Base-by-base conservation (phyloP, 2,888 invertebrate species). In the Phyllotreta cruciferae region DNA sequence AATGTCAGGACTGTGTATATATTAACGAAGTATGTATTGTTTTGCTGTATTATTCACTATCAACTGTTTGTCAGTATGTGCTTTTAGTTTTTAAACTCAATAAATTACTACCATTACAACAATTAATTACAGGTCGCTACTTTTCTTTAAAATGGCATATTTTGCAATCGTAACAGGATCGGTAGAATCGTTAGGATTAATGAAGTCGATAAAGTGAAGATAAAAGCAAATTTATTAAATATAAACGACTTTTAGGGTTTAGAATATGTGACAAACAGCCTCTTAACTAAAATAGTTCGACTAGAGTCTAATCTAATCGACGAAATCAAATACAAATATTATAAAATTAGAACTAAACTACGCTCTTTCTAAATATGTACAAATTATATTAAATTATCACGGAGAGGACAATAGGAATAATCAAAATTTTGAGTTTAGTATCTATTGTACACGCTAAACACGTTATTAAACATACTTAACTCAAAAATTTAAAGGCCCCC, bases 31-130 rank as follows among this genome's bases (percentile, higher is more conserved):
- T 66, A 67, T 71, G 72, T 72, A 71, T 72, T 71, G 70, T 73
- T 73, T 73, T 70, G 70, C 71, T 75, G 72, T 72, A 74, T 68
- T 67, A 66, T 66, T 72, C 71, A 71, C 69, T 70, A 66, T 67
- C 63, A 74, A 72, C 73, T 72, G 71, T 76, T 75, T 75, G 75
- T 75, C 72, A 75, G 74, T 74, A 74, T 75, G 75, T 75, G 75
- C 75, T 75, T 77, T 77, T 75, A 75, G 74, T 75, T 76, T 70
- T 66, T 75, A 76, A 75, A 73, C 67, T 73, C 71, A 77, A 77
- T 77, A 77, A 77, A 76, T 69, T 68, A 69, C 68, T 68, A 70
- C 62, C 72, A 74, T 72, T 73, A 74, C 73, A 50, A 62, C 56
- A 57, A 52, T 10, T 24, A 24, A 24, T 24, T 24, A 4, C 24